phyloP scores from a whole-genome alignment of 2,797 vertebrate species.

The Prunella strophiata region DNA sequence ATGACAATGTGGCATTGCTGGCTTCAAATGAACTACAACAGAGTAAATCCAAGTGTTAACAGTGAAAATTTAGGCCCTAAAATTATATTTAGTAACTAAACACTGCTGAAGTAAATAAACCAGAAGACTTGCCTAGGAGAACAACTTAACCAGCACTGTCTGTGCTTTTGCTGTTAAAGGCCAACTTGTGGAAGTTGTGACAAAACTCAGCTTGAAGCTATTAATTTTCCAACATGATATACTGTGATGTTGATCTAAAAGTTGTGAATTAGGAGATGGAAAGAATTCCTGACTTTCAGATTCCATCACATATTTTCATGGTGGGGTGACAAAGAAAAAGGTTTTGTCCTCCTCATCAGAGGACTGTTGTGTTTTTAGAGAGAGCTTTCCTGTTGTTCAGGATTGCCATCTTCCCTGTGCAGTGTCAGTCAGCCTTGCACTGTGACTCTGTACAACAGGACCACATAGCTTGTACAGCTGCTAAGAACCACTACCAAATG shows the following conservation, averaged over 20 bases:
- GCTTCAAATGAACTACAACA: background rate
- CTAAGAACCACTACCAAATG: background rate
- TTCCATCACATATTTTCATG: slow-evolving; percentile 2
- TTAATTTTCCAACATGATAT: slow-evolving; percentile 71
- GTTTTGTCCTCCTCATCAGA: background rate
- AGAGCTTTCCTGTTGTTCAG: background rate
- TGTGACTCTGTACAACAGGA: background rate
- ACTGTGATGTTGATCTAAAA: slow-evolving; percentile 39
- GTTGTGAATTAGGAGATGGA: slow-evolving; percentile 34
- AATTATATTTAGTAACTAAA: slow-evolving; percentile 68
- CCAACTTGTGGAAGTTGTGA: slow-evolving; percentile 50
- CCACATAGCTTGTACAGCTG: background rate
- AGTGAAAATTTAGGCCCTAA: slow-evolving; percentile 11
- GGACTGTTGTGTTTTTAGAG: background rate
- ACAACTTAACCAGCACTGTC: slow-evolving; percentile 64
- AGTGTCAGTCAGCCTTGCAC: rapidly evolving
- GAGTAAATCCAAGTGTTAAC: background rate
- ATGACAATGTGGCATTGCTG: background rate
- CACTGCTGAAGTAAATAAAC: slow-evolving; percentile 71
- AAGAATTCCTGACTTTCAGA: slow-evolving; percentile 45
- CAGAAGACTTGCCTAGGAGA: slow-evolving; percentile 40
- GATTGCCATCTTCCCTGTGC: background rate
- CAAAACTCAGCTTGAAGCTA: slow-evolving; percentile 75
- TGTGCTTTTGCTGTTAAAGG: slow-evolving; percentile 64
- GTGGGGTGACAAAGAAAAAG: background rate